phyloP scores from a whole-genome alignment of 2,888 invertebrate genomes.

The Baccha elongata region DNA sequence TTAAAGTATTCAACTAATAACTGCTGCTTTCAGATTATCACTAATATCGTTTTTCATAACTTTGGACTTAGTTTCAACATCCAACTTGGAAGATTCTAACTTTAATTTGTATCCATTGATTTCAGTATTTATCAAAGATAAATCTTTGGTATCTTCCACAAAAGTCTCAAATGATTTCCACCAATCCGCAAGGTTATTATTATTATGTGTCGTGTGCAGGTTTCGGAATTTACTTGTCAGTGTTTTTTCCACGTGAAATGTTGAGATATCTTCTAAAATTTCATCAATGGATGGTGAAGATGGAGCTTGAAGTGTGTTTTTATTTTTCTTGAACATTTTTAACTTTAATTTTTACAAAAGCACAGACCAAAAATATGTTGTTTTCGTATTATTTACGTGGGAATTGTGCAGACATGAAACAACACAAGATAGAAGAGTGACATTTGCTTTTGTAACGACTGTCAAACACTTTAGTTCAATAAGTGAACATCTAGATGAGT shows the following conservation, averaged over 20 bases:
- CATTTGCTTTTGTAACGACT: too few relatives aligned
- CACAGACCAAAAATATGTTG: too few relatives aligned
- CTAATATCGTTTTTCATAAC: conserved; percentile 77
- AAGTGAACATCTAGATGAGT: too few relatives aligned
- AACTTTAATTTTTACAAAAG: not conserved
- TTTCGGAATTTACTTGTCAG: conserved; percentile 49
- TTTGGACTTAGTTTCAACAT: conserved; percentile 78
- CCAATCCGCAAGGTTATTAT: conserved; percentile 78
- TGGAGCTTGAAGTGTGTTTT: conserved; percentile 76
- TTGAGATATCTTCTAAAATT: conserved; percentile 79
- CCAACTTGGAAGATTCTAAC: conserved; percentile 76
- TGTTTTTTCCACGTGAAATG: conserved; percentile 77
- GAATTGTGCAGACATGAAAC: too few relatives aligned
- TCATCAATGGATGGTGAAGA: conserved; percentile 78
- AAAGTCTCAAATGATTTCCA: conserved; percentile 81
- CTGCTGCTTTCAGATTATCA: conserved; percentile 55
- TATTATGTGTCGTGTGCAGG: conserved; percentile 44
- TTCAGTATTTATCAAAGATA: conserved; percentile 76
- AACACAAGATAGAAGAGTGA: too few relatives aligned
- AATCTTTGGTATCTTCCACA: conserved; percentile 78
- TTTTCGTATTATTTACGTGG: too few relatives aligned
- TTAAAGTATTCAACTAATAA: conserved; percentile 25
- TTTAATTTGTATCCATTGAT: conserved; percentile 77
- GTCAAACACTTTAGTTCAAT: too few relatives aligned
- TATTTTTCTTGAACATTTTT: conserved; percentile 75